Conservation (phyloP, 2,113 vertebrate species). For the Cygnus atratus region DNA sequence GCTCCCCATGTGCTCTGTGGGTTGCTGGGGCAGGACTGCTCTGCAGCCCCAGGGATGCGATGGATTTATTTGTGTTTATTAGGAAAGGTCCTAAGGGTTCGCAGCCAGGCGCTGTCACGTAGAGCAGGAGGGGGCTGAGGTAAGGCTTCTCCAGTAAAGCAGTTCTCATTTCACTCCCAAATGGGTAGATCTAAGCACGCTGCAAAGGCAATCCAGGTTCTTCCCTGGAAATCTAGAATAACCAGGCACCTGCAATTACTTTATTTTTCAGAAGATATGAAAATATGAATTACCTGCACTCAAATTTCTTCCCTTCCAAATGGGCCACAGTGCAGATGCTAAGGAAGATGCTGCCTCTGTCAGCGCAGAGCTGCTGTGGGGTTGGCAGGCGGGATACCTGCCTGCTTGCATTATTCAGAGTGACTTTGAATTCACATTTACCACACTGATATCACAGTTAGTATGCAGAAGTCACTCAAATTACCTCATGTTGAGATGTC, state of each 20-base stretch:
- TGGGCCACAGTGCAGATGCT: not conserved
- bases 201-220: not conserved
- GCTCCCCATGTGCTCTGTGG: not conserved
- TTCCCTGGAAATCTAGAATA: not conserved
- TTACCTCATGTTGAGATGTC: not conserved
- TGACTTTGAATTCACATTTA: not conserved
- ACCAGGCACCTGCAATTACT: not conserved
- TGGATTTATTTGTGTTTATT: not conserved
- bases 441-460: not conserved
- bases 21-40: not conserved
- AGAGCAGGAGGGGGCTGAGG: not conserved
- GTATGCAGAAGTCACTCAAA: not conserved
- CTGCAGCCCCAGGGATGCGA: fast-evolving
- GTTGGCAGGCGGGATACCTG: not conserved
- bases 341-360: not conserved
- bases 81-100: not conserved
- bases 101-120: not conserved
- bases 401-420: not conserved
- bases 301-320: not conserved
- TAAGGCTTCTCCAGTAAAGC: not conserved
- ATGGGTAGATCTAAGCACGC: not conserved
- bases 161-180: not conserved
- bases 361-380: fast-evolving
- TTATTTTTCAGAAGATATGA: not conserved
- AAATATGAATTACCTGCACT: not conserved